Percentiles rank a stretch among this genome's conserved stretches.
These are phyloP conservation scores for Pristiophorus japonicus DNA, from an alignment of 2,113 vertebrate species.

Conservation along the genomic window DNA sequence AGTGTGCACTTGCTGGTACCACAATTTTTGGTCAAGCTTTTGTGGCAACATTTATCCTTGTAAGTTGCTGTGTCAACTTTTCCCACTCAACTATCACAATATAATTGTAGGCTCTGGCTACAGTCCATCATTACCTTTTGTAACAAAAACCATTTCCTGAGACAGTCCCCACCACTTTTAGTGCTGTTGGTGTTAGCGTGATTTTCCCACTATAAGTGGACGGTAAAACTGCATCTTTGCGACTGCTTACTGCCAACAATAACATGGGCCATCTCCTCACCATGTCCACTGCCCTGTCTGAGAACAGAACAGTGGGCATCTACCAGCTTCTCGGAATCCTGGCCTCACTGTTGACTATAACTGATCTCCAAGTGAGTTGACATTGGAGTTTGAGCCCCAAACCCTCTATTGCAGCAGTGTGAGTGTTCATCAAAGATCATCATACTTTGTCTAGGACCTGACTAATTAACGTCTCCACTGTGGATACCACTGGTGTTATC, in stretches of 20 bases:
- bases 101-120: neutral
- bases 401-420: too few relatives aligned
- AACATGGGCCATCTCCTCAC: neutral
- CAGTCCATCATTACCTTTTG: neutral
- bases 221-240: neutral
- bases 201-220: neutral
- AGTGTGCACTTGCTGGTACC: neutral
- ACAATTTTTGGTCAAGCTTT: neutral
- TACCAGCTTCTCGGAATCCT: too few relatives aligned
- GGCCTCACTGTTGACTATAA: too few relatives aligned
- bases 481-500: too few relatives aligned
- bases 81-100: neutral
- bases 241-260: neutral
- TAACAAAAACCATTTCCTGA: neutral
- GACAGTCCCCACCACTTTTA: neutral
- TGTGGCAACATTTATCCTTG: neutral
- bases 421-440: too few relatives aligned
- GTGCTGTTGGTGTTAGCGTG: neutral
- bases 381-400: too few relatives aligned
- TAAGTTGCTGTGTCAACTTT: neutral
- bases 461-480: too few relatives aligned
- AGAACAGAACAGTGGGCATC: too few relatives aligned
- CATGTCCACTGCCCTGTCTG: too few relatives aligned
- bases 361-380: too few relatives aligned
- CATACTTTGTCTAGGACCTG: too few relatives aligned